Percentiles rank a stretch among this genome's conserved stretches.
Conservation (phyloP, 1,140 invertebrate genomes). For the Drosophila ercepeae region DNA sequence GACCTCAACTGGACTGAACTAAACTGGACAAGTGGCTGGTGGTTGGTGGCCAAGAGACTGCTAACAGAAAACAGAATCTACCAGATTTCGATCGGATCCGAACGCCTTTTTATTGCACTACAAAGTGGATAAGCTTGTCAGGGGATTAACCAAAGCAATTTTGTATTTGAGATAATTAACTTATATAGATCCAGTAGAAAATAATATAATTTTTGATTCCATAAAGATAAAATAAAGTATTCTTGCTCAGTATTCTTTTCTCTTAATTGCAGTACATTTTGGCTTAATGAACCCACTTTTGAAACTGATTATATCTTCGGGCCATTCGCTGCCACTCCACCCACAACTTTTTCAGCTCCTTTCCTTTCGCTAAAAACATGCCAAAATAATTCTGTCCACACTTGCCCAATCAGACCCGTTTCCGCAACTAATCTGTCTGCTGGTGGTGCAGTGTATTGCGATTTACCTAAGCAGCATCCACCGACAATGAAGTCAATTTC, state of each 20-base stretch:
- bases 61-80: constrained; percentile 27
- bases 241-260: neutral
- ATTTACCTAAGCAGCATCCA: constrained; percentile 31
- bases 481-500: constrained; percentile 52
- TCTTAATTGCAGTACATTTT: neutral
- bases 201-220: neutral
- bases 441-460: constrained; percentile 29
- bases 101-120: constrained; percentile 39
- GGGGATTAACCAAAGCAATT: constrained; percentile 2
- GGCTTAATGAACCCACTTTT: neutral
- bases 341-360: constrained; percentile 18
- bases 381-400: constrained; percentile 41
- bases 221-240: neutral
- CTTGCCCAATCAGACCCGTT: constrained; percentile 43
- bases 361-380: constrained; percentile 22
- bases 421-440: constrained; percentile 41
- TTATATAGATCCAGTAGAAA: neutral
- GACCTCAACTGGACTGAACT: constrained; percentile 23
- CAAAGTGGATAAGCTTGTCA: constrained; percentile 7
- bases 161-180: neutral
- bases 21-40: constrained; percentile 52
- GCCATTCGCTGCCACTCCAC: constrained; percentile 22
- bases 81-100: constrained; percentile 1
- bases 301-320: neutral
- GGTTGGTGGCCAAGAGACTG: constrained; percentile 54